A percentile compares a stretch with the other conserved stretches of the same genome.
Conservation (phyloP, 1,140 invertebrate genomes). For the Procambarus virginalis region DNA sequence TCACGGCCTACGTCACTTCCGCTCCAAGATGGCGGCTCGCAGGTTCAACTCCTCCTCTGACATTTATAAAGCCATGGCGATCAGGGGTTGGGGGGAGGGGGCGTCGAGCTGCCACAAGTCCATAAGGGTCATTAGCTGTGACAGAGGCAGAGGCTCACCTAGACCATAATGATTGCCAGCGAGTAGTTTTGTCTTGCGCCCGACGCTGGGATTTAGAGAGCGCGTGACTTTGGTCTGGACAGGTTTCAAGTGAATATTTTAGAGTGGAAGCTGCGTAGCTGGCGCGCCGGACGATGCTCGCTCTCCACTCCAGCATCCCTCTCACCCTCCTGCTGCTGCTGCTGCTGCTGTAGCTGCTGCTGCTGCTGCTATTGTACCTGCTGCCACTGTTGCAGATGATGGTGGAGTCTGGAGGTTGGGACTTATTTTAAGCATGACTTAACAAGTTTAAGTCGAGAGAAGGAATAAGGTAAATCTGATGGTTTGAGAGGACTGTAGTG, state of each 20-base stretch:
- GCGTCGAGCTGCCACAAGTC: background rate
- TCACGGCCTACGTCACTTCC: conserved; percentile 63
- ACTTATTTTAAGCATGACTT: too few species aligned
- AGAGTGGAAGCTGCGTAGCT: conserved; percentile 19
- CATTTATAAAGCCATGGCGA: conserved; percentile 29
- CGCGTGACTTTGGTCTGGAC: conserved; percentile 63
- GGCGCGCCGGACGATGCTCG: background rate
- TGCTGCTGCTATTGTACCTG: too few species aligned
- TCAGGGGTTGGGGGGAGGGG: background rate
- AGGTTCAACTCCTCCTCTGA: conserved; percentile 29
- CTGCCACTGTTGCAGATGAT: too few species aligned
- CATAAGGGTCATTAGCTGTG: conserved; percentile 48
- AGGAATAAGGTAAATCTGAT: too few species aligned
- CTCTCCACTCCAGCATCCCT: too few species aligned
- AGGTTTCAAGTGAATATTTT: conserved; percentile 61
- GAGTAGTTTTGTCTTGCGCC: conserved; percentile 31
- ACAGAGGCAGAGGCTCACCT: background rate
- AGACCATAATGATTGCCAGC: background rate
- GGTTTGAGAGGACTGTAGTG: too few species aligned
- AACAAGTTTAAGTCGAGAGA: too few species aligned
- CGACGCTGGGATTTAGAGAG: conserved; percentile 6
- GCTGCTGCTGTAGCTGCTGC: too few species aligned
- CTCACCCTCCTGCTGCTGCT: background rate
- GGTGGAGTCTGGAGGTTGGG: too few species aligned
- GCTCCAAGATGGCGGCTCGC: conserved; percentile 56